Conservation (phyloP, 2,888 invertebrate species). For the Drosophila mayaguana region DNA sequence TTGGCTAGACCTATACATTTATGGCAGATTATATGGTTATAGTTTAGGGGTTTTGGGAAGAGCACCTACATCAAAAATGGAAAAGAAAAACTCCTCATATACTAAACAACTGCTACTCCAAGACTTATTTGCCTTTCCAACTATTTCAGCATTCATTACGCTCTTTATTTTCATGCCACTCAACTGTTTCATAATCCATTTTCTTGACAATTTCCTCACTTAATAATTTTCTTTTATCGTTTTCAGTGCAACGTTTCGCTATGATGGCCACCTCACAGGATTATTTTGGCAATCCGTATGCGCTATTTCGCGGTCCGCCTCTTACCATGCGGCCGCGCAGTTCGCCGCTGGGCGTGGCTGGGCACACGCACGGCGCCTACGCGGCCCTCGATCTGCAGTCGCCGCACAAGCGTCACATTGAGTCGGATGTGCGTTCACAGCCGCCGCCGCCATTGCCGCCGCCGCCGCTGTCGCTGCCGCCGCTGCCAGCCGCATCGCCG, state of each 20-base stretch:
- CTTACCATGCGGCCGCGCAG: slow-evolving; percentile 83
- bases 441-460: slow-evolving; percentile 77
- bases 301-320: slow-evolving; percentile 83
- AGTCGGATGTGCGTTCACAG: slow-evolving; percentile 79
- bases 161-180: neutral
- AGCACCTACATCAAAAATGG: no score
- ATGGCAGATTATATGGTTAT: no score
- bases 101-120: no score
- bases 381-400: slow-evolving; percentile 83
- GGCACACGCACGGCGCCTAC: slow-evolving; percentile 56
- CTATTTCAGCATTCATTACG: neutral
- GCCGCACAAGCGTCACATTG: slow-evolving; percentile 82
- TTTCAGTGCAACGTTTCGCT: slow-evolving; percentile 54
- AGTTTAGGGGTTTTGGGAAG: no score
- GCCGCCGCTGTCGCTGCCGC: slow-evolving; percentile 75
- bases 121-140: no score
- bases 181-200: neutral
- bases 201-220: neutral
- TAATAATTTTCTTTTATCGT: slow-evolving; percentile 16
- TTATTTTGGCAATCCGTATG: slow-evolving; percentile 85
- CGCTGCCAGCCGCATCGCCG: slow-evolving; percentile 81
- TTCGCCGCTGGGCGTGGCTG: slow-evolving; percentile 81
- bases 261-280: slow-evolving; percentile 85
- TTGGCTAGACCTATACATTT: no score
- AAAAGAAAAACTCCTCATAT: no score